These are phyloP conservation scores for Eospalax fontanierii DNA, from an alignment of 2,797 vertebrate genomes.

Conservation along the genomic window DNA sequence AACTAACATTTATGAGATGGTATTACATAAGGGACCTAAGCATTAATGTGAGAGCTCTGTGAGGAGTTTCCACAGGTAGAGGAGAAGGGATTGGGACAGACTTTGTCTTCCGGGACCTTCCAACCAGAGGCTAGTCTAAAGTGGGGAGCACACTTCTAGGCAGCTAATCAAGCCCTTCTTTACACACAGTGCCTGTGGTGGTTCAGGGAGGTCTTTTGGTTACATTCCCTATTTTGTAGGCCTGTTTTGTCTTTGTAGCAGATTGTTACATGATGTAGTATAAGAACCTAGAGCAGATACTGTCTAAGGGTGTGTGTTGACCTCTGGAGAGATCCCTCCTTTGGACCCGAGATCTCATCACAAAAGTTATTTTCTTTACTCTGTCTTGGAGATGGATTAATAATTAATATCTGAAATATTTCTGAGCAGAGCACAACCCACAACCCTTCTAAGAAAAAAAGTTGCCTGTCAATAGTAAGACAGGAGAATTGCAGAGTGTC, in stretches of 20 bases:
- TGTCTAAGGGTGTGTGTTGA: neutral
- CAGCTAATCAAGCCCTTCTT: neutral
- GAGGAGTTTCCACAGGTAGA: neutral
- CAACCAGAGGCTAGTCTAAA: neutral
- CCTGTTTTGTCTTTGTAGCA: neutral
- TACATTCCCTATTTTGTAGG: neutral
- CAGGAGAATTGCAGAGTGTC: neutral
- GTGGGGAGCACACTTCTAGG: neutral
- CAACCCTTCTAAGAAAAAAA: neutral
- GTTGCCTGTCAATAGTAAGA: neutral
- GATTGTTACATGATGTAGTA: accelerated
- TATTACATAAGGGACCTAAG: neutral
- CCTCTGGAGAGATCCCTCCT: neutral
- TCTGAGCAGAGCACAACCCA: neutral
- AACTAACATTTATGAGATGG: neutral
- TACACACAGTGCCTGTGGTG: neutral
- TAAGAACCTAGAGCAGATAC: neutral
- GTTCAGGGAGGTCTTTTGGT: neutral
- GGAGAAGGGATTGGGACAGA: neutral
- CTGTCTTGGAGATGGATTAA: neutral
- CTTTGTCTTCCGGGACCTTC: neutral
- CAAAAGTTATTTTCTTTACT: neutral
- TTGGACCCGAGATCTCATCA: neutral
- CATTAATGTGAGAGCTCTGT: neutral
- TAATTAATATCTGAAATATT: slow-evolving; percentile 38